These are phyloP conservation scores for Gymnoscopelus microlampas DNA, from an alignment of 2,797 vertebrate species.

Conservation along the genomic window DNA sequence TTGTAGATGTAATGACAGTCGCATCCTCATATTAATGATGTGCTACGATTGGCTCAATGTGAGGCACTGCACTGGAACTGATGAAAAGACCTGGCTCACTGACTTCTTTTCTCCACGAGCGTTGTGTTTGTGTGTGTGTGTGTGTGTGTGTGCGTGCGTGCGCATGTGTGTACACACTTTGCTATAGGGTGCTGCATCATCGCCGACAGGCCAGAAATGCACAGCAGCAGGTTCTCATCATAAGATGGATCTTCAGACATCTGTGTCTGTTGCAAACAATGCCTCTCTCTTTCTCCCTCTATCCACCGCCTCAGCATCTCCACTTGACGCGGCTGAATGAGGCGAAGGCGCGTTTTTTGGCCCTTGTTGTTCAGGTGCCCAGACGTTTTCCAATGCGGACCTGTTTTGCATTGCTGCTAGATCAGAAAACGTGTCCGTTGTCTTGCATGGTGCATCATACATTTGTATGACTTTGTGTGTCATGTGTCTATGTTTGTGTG, in stretches of 20 bases:
- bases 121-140: not conserved
- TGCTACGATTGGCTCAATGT: constrained; percentile 65
- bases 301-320: too few species aligned
- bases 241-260: constrained; percentile 46
- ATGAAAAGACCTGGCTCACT: constrained; percentile 76
- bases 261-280: constrained; percentile 16
- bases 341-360: too few species aligned
- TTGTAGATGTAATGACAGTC: constrained; percentile 67
- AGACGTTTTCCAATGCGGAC: too few species aligned
- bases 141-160: not conserved
- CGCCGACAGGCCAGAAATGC: constrained; percentile 63
- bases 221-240: constrained; percentile 56
- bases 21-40: constrained; percentile 70
- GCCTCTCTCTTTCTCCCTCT: not conserved
- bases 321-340: too few species aligned
- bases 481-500: constrained; percentile 11
- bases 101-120: constrained; percentile 55
- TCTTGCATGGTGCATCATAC: not conserved
- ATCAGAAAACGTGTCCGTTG: constrained; percentile 11
- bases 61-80: constrained; percentile 72
- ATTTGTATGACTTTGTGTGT: constrained; percentile 17
- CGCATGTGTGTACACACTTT: constrained; percentile 22
- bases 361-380: too few species aligned
- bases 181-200: constrained; percentile 66
- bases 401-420: too few species aligned